Percentiles rank a stretch among this genome's conserved stretches.
phyloP scores from a whole-genome alignment of 2,888 invertebrate species.

The Thymelicus acteon region DNA sequence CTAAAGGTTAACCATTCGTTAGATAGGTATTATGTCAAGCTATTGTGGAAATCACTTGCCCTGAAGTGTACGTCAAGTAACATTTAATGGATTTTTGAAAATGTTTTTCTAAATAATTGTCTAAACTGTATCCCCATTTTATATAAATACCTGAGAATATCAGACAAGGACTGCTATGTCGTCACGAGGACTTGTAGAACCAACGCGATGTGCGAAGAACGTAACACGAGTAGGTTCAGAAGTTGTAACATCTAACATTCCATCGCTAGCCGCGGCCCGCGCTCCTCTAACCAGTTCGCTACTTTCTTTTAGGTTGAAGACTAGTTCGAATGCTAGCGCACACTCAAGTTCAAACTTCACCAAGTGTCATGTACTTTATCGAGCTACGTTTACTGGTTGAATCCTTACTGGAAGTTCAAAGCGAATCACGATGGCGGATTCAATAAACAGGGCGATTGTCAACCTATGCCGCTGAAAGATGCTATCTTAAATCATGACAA shows the following conservation, averaged over 20 bases:
- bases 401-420: not conserved
- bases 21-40: too few species aligned
- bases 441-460: too few species aligned
- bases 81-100: not conserved
- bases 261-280: slow-evolving; percentile 14
- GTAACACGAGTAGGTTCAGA: slow-evolving; percentile 17
- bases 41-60: too few species aligned
- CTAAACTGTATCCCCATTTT: not conserved
- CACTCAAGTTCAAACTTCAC: slow-evolving; percentile 5
- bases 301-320: slow-evolving; percentile 32
- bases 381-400: not conserved
- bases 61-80: too few species aligned
- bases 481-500: too few species aligned
- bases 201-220: slow-evolving; percentile 6
- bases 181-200: not conserved
- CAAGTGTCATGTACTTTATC: slow-evolving; percentile 1
- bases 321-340: slow-evolving; percentile 17
- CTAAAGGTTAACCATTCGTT: too few species aligned
- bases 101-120: not conserved
- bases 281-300: slow-evolving; percentile 26
- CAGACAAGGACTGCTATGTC: not conserved
- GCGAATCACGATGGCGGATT: too few species aligned
- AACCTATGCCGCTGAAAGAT: too few species aligned
- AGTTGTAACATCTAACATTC: slow-evolving; percentile 30
- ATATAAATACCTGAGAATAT: not conserved